A percentile compares a stretch with the other conserved stretches of the same genome.
These are phyloP conservation scores for Alces alces DNA, from an alignment of 2,113 vertebrate genomes.

Conservation along the genomic window DNA sequence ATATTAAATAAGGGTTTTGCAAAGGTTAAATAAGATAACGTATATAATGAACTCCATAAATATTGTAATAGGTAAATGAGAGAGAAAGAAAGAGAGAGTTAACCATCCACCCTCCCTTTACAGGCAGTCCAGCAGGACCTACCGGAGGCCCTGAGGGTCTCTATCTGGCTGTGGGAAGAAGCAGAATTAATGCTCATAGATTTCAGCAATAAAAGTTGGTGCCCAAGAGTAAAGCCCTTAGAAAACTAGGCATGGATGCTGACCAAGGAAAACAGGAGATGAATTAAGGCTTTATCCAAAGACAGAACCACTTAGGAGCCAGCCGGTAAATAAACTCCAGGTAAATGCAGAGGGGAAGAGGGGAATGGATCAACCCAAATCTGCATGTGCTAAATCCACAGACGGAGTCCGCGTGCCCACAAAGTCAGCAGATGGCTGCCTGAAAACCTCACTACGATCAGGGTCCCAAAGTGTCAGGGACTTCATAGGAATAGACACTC, in stretches of 20 bases:
- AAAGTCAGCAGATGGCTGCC: neutral
- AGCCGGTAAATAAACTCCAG: neutral
- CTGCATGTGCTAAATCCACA: neutral
- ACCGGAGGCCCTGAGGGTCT: neutral
- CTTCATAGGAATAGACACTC: neutral
- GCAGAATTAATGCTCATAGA: neutral
- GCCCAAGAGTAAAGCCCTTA: neutral
- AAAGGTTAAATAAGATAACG: neutral
- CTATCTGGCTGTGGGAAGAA: neutral
- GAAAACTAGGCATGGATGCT: neutral
- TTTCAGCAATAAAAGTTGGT: neutral
- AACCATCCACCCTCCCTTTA: neutral
- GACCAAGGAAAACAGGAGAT: neutral
- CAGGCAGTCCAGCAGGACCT: neutral
- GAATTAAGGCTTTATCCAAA: neutral
- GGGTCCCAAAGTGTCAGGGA: neutral
- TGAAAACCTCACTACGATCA: neutral
- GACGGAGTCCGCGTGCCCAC: neutral
- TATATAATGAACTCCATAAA: neutral
- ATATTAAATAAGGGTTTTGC: neutral
- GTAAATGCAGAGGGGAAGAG: neutral
- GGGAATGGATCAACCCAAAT: neutral
- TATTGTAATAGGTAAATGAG: neutral
- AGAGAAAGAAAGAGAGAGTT: neutral
- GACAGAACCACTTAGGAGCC: neutral